phyloP scores from a whole-genome alignment of 2,888 invertebrate species.

The Diploptera punctata region DNA sequence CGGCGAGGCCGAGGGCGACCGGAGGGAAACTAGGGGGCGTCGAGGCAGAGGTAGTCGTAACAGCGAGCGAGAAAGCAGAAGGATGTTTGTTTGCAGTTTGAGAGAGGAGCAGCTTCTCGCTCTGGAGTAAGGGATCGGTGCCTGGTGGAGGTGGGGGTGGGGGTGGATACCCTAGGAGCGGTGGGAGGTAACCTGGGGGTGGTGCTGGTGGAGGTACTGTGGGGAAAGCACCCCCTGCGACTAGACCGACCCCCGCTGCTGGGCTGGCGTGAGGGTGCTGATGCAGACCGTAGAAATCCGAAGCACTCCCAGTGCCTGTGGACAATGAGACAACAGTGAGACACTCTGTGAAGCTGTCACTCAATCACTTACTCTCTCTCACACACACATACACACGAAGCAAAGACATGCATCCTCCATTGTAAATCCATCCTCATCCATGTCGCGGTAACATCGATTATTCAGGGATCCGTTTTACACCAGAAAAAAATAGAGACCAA shows the following conservation, averaged over 20 bases:
- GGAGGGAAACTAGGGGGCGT: slow-evolving; percentile 18
- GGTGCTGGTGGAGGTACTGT: slow-evolving; percentile 32
- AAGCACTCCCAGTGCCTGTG: not conserved
- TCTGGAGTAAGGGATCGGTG: slow-evolving; percentile 9
- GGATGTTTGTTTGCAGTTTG: slow-evolving; percentile 2
- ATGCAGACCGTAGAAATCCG: slow-evolving; percentile 16
- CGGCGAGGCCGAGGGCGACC: slow-evolving; percentile 7
- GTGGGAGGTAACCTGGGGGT: slow-evolving; percentile 33
- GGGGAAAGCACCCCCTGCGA: slow-evolving; percentile 33
- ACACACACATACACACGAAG: too few relatives aligned
- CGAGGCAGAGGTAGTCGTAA: not conserved
- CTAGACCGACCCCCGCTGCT: slow-evolving; percentile 28
- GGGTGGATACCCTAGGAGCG: slow-evolving; percentile 24
- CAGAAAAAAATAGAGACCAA: too few relatives aligned
- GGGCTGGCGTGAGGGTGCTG: slow-evolving; percentile 23
- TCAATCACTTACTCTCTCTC: too few relatives aligned
- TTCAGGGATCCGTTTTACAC: too few relatives aligned
- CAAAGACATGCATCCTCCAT: too few relatives aligned
- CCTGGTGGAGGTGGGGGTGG: slow-evolving; percentile 30
- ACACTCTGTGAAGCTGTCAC: too few relatives aligned
- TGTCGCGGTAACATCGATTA: too few relatives aligned
- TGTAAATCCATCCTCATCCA: too few relatives aligned
- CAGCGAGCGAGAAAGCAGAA: not conserved
- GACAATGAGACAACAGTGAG: not conserved
- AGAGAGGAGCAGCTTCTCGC: slow-evolving; percentile 27